Conservation (phyloP, 2,888 invertebrate genomes). For the Lysandra bellargus region DNA sequence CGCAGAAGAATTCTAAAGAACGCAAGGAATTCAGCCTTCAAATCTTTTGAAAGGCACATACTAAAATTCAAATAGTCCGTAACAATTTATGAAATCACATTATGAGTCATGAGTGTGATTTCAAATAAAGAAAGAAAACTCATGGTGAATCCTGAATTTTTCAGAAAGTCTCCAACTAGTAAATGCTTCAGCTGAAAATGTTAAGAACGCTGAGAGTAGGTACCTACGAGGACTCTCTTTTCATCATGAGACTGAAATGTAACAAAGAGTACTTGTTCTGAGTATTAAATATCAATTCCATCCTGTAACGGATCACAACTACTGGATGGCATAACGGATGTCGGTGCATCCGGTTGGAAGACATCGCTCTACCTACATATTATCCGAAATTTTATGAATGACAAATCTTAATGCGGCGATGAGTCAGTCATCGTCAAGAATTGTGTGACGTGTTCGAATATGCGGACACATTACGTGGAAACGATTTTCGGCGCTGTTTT, state of each 20-base stretch:
- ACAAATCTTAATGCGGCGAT: conserved; percentile 62
- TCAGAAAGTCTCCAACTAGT: background rate
- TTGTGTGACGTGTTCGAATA: conserved; percentile 56
- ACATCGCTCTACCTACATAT: conserved; percentile 50
- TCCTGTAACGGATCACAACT: background rate
- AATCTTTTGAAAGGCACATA: background rate
- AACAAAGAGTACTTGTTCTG: background rate
- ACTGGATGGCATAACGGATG: conserved; percentile 23
- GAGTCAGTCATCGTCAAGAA: conserved; percentile 60
- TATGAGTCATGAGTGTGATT: background rate
- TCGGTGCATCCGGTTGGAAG: conserved; percentile 37
- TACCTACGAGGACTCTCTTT: background rate
- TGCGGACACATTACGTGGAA: conserved; percentile 47
- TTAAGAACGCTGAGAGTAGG: background rate
- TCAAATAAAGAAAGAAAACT: background rate
- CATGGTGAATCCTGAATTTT: background rate
- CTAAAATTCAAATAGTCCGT: background rate
- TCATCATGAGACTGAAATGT: background rate
- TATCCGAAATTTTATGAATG: conserved; percentile 63
- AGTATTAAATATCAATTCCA: conserved; percentile 1
- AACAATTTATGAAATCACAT: background rate
- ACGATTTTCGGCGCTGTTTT: conserved; percentile 51
- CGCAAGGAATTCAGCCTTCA: background rate
- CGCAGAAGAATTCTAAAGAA: background rate
- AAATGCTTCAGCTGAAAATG: background rate